Percentiles rank a stretch among this genome's conserved stretches.
Conservation (phyloP, 2,797 vertebrate species). For the Catamblyrhynchus diadema region DNA sequence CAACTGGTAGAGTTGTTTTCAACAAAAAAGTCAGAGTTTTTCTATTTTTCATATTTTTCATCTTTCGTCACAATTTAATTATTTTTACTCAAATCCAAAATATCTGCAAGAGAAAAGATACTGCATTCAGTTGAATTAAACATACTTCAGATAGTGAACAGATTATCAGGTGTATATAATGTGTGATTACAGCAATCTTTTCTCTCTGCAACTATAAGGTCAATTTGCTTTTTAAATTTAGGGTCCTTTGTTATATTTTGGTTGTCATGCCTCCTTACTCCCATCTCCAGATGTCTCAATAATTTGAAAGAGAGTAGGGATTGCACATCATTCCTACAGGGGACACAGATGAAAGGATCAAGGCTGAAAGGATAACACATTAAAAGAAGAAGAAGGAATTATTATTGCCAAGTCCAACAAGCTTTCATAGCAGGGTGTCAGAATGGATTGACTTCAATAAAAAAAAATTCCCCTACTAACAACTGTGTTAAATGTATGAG, state of each 20-base stretch:
- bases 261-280: not conserved
- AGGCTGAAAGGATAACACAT: conserved; percentile 58
- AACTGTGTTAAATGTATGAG: conserved; percentile 23
- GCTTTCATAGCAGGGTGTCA: conserved; percentile 46
- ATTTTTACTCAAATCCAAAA: not conserved
- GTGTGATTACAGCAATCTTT: not conserved
- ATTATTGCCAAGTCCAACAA: conserved; percentile 46
- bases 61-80: not conserved
- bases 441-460: conserved; percentile 53
- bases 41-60: not conserved
- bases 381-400: conserved; percentile 67
- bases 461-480: conserved; percentile 8
- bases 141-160: not conserved
- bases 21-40: not conserved
- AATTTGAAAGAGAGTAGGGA: conserved; percentile 33
- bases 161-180: not conserved
- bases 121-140: not conserved
- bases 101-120: not conserved
- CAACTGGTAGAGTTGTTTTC: not conserved
- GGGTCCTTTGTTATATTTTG: not conserved
- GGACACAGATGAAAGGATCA: conserved; percentile 59
- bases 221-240: not conserved
- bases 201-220: not conserved
- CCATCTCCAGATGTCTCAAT: conserved; percentile 36
- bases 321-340: conserved; percentile 40